Evolutionary conservation across 2,113 vertebrate genomes (phyloP).

Genomic region (Spizaetus ornatus): DNA sequence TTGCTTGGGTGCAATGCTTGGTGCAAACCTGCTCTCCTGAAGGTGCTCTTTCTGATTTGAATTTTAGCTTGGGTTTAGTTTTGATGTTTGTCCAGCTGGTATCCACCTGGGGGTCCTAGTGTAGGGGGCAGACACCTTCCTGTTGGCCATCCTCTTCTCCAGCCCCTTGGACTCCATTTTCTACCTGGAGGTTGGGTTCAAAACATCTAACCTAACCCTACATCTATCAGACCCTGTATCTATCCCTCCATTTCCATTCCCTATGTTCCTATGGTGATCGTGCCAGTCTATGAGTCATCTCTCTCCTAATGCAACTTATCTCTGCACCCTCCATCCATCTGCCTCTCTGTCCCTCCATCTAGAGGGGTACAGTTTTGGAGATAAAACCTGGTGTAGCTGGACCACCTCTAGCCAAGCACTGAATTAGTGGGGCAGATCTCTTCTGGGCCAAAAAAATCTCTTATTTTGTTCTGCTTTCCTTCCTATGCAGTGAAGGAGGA

Average conservation of each 20-base stretch:
- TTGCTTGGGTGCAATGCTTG: neutral
- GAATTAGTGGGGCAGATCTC: neutral
- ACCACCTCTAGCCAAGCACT: neutral
- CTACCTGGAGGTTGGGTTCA: neutral
- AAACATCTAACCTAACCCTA: neutral
- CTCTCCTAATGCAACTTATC: neutral
- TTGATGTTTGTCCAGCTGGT: neutral
- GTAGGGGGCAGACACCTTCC: neutral
- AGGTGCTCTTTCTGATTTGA: neutral
- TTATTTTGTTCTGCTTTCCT: neutral
- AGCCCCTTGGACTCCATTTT: neutral
- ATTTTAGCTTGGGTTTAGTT: neutral
- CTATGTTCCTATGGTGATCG: rapidly evolving
- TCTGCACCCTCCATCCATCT: neutral
- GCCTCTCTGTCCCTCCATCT: neutral
- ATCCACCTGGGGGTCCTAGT: neutral
- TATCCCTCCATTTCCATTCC: neutral
- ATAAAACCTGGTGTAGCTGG: neutral
- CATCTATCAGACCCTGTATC: neutral
- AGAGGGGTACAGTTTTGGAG: neutral
- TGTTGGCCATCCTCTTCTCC: neutral
- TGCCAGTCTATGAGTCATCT: neutral
- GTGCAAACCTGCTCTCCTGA: neutral
- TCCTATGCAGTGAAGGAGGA: neutral
- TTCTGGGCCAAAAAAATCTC: neutral